Evolutionary conservation across 2,113 vertebrate species (phyloP).

Genomic region (Propithecus coquereli): DNA sequence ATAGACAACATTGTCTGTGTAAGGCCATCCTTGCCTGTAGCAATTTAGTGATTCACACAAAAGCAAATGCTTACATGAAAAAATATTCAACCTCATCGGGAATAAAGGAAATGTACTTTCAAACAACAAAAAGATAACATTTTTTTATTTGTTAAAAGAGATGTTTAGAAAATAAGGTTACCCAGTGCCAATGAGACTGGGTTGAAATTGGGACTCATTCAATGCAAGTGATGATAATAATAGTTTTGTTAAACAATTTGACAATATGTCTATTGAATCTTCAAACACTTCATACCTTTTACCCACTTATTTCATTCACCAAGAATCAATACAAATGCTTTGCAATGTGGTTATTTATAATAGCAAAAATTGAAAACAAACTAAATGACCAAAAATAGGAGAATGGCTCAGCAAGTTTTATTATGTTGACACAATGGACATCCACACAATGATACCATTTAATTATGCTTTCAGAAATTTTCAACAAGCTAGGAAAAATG

Average conservation of each 20-base stretch:
- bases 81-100: neutral
- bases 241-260: neutral
- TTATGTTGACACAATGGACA: neutral
- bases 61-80: neutral
- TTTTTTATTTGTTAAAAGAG: conserved; percentile 19
- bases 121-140: neutral
- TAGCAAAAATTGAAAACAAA: neutral
- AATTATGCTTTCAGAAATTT: conserved; percentile 8
- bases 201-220: neutral
- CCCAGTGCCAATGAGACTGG: neutral
- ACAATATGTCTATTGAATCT: neutral
- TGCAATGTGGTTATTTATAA: neutral
- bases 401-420: neutral
- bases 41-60: neutral
- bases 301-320: neutral
- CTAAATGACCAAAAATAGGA: neutral
- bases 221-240: neutral
- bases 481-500: neutral
- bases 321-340: neutral
- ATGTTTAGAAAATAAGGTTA: conserved; percentile 31
- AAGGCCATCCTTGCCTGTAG: neutral
- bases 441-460: neutral
- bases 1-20: neutral
- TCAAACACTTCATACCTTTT: conserved; percentile 13
- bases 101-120: neutral